Conservation (phyloP, 2,797 vertebrate species). For the Pipistrellus nathusii region DNA sequence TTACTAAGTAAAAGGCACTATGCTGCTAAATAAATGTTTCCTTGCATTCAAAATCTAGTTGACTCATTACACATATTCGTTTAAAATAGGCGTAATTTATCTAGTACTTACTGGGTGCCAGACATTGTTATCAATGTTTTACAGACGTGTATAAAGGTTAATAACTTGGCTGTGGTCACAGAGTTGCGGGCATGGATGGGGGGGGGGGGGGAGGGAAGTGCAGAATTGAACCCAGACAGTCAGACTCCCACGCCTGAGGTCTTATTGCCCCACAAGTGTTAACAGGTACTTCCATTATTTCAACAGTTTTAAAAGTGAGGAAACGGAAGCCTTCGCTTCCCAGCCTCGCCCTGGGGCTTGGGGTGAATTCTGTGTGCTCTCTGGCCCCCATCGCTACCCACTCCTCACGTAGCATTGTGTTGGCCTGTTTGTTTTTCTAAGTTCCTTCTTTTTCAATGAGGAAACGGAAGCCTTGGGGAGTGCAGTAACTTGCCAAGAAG, state of each 20-base stretch:
- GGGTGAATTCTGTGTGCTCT: not conserved
- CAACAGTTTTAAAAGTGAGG: not conserved
- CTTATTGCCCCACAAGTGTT: not conserved
- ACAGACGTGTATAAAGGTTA: not conserved
- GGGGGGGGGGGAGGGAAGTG: accelerated
- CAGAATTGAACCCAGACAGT: not conserved
- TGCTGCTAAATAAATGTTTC: slow-evolving; percentile 13
- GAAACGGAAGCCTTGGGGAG: slow-evolving; percentile 24
- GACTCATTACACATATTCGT: not conserved
- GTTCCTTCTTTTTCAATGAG: slow-evolving; percentile 26
- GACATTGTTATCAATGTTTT: slow-evolving; percentile 37
- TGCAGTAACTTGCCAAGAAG: not conserved
- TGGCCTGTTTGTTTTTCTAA: not conserved
- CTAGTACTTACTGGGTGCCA: not conserved
- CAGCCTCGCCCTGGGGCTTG: not conserved
- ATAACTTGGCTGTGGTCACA: not conserved
- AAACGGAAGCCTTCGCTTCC: not conserved
- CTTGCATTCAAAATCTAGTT: slow-evolving; percentile 1
- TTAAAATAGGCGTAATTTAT: slow-evolving; percentile 7
- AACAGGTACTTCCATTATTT: not conserved
- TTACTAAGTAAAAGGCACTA: not conserved
- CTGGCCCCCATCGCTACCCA: not conserved
- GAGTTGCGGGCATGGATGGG: not conserved
- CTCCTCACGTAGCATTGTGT: not conserved
- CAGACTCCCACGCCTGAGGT: not conserved